Percentiles rank a stretch among this genome's conserved stretches.
phyloP scores from a whole-genome alignment of 2,113 vertebrate species.

The Peucedramus taeniatus region DNA sequence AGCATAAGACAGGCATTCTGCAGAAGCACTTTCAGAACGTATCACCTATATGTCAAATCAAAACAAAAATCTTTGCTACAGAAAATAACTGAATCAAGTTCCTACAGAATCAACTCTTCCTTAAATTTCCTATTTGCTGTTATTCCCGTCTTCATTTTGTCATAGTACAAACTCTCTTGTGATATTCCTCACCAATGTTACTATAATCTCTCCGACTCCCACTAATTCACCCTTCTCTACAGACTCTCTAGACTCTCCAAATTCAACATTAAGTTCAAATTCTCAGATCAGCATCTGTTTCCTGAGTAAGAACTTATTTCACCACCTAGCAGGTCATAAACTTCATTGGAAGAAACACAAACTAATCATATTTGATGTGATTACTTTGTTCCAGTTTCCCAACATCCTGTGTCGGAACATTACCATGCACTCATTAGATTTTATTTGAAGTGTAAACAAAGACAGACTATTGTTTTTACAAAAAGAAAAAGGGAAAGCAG shows the following conservation, averaged over 20 bases:
- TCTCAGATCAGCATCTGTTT: conserved; percentile 16
- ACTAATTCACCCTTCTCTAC: neutral
- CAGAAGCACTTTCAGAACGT: neutral
- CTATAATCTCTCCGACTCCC: neutral
- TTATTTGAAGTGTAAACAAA: conserved; percentile 20
- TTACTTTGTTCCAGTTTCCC: conserved; percentile 25
- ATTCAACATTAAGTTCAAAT: neutral
- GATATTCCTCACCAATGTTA: neutral
- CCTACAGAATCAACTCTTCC: neutral
- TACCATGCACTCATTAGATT: conserved; percentile 21
- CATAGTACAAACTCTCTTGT: neutral
- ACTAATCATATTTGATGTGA: neutral
- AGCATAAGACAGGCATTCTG: neutral
- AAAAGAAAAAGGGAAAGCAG: conserved; percentile 7
- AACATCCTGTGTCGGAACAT: neutral
- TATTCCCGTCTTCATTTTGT: neutral
- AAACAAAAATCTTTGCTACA: neutral
- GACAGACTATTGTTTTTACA: neutral
- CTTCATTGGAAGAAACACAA: conserved; percentile 25
- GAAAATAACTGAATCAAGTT: neutral
- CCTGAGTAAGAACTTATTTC: neutral
- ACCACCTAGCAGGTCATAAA: conserved; percentile 13
- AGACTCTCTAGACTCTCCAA: neutral
- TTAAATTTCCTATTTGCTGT: neutral
- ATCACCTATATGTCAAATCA: neutral